Evolutionary conservation across 2,113 vertebrate genomes (phyloP).

Genomic region (Myotis brandtii): DNA sequence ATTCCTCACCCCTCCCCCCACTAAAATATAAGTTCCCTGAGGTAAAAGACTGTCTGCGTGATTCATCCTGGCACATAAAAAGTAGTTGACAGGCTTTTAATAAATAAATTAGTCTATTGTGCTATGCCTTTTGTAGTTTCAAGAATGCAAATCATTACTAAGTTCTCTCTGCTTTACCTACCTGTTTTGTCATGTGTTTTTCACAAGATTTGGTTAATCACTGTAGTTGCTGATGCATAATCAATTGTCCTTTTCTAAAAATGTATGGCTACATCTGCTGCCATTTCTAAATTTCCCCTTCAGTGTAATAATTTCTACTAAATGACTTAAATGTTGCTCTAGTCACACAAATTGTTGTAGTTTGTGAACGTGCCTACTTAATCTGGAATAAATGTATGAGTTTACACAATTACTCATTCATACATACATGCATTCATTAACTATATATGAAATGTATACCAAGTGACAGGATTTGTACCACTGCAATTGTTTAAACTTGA

Average conservation of each 20-base stretch:
- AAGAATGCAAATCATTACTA: background rate
- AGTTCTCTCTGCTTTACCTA: background rate
- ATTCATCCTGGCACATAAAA: background rate
- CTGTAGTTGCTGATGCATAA: background rate
- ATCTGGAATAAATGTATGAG: background rate
- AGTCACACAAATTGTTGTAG: background rate
- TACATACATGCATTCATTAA: background rate
- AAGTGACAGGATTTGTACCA: background rate
- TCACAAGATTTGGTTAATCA: background rate
- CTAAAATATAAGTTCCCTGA: background rate
- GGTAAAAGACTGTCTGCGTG: background rate
- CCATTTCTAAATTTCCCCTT: background rate
- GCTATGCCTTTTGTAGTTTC: background rate
- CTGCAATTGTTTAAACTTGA: background rate
- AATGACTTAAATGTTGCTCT: background rate
- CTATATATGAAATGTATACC: background rate
- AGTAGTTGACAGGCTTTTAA: background rate
- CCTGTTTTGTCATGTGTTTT: background rate
- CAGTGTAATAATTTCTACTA: background rate
- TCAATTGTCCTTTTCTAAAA: background rate
- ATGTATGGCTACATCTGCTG: background rate
- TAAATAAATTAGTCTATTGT: background rate
- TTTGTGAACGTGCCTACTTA: background rate
- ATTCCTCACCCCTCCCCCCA: fast-evolving
- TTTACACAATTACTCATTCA: background rate